These are phyloP conservation scores for Synodontis membranacea DNA, from an alignment of 2,113 vertebrate species.

Conservation along the genomic window DNA sequence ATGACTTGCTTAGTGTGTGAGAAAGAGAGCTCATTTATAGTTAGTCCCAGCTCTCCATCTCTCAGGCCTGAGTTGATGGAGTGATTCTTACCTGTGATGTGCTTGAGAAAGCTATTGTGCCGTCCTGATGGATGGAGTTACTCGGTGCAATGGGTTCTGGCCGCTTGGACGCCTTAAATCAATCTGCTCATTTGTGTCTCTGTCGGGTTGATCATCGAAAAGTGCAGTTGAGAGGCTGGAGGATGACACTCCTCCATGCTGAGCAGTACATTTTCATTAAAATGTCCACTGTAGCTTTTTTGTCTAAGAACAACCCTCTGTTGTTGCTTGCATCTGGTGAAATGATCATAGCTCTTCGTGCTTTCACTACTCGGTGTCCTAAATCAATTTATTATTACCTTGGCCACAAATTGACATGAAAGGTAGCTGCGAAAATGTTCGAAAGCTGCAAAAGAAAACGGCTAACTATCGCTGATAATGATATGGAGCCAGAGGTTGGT, in stretches of 20 bases:
- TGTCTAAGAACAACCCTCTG: neutral
- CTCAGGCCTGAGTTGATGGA: constrained; percentile 61
- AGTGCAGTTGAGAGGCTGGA: constrained; percentile 54
- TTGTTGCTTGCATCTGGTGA: neutral
- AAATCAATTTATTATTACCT: neutral
- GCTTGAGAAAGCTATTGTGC: constrained; percentile 67
- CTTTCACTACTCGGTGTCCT: neutral
- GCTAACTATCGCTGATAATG: neutral
- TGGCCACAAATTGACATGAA: neutral
- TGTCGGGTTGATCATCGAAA: constrained; percentile 66
- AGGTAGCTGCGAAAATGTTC: neutral
- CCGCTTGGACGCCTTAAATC: constrained; percentile 64
- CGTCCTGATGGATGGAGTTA: constrained; percentile 67
- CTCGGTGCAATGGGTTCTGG: constrained; percentile 58
- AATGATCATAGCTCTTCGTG: neutral
- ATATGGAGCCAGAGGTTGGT: neutral
- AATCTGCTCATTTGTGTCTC: constrained; percentile 69
- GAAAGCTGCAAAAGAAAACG: neutral
- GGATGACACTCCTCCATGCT: constrained; percentile 39
- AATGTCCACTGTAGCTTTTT: constrained; percentile 42
- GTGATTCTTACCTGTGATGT: constrained; percentile 60
- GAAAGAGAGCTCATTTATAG: constrained; percentile 57
- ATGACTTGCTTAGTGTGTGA: constrained; percentile 39
- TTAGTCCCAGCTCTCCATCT: constrained; percentile 60
- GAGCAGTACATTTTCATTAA: constrained; percentile 55